Percentiles rank a stretch among this genome's conserved stretches.
Conservation (phyloP, 2,113 vertebrate species). For the Hyperopisus bebe region DNA sequence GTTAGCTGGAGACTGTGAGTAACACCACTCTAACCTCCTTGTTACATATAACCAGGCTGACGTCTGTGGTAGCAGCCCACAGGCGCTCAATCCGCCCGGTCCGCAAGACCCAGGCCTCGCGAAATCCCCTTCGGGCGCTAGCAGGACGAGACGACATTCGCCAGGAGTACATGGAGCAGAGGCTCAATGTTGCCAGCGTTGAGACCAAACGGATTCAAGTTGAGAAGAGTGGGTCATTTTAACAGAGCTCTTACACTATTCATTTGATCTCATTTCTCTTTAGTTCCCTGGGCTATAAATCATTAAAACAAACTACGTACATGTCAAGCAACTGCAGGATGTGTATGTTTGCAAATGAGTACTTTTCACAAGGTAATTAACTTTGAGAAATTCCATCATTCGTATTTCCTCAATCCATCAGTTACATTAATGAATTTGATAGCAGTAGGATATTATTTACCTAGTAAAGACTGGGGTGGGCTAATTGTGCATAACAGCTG, state of each 20-base stretch:
- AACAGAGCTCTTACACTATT: not conserved
- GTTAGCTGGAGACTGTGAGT: not conserved
- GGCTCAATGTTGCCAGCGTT: slow-evolving; percentile 62
- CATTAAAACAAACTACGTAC: not conserved
- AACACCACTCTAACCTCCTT: not conserved
- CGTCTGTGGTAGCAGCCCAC: slow-evolving; percentile 60
- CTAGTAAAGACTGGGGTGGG: not conserved
- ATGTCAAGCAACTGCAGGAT: not conserved
- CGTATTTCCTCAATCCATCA: not conserved
- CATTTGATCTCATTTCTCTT: not conserved
- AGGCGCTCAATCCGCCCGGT: slow-evolving; percentile 61
- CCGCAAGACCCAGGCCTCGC: slow-evolving; percentile 60
- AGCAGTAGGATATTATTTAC: not conserved
- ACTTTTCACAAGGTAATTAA: not conserved
- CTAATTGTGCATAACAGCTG: not conserved
- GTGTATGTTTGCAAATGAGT: not conserved
- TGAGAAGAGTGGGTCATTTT: slow-evolving; percentile 57
- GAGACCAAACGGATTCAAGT: slow-evolving; percentile 70
- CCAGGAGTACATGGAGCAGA: slow-evolving; percentile 67
- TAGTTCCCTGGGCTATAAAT: not conserved
- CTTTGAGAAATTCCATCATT: not conserved
- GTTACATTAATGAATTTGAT: not conserved
- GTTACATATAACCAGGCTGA: slow-evolving; percentile 45
- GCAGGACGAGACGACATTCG: slow-evolving; percentile 65
- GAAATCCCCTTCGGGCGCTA: slow-evolving; percentile 65